phyloP scores from a whole-genome alignment of 2,113 vertebrate species.

The Varanus komodoensis region DNA sequence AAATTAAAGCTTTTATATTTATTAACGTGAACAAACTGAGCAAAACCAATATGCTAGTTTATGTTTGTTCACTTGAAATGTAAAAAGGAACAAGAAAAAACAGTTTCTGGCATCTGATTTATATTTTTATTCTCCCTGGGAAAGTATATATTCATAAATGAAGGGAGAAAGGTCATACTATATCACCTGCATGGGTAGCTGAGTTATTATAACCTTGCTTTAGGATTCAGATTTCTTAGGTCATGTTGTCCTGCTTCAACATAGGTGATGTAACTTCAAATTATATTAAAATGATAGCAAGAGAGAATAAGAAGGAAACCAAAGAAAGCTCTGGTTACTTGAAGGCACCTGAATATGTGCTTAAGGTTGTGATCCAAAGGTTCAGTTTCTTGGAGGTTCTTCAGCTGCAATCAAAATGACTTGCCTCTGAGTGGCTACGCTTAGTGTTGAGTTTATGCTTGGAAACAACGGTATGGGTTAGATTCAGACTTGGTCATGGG shows the following conservation, averaged over 20 bases:
- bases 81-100: not conserved
- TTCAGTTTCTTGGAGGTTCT: not conserved
- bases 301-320: not conserved
- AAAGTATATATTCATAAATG: not conserved
- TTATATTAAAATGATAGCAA: not conserved
- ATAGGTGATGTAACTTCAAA: not conserved
- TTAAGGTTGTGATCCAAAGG: not conserved
- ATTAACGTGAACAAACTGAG: not conserved
- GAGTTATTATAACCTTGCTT: conserved; percentile 1
- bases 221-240: not conserved
- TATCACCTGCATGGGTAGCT: conserved; percentile 5
- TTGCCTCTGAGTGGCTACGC: not conserved
- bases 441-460: not conserved
- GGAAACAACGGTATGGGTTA: not conserved
- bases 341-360: not conserved
- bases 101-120: not conserved
- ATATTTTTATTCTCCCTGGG: not conserved
- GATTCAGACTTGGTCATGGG: not conserved
- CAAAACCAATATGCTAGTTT: not conserved
- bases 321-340: not conserved
- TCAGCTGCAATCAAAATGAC: not conserved
- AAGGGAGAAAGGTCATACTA: not conserved
- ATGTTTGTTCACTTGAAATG: not conserved
- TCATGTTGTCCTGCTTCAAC: conserved; percentile 1
- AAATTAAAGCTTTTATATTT: not conserved